phyloP scores from a whole-genome alignment of 2,888 invertebrate genomes.

The Rotaria socialis region DNA sequence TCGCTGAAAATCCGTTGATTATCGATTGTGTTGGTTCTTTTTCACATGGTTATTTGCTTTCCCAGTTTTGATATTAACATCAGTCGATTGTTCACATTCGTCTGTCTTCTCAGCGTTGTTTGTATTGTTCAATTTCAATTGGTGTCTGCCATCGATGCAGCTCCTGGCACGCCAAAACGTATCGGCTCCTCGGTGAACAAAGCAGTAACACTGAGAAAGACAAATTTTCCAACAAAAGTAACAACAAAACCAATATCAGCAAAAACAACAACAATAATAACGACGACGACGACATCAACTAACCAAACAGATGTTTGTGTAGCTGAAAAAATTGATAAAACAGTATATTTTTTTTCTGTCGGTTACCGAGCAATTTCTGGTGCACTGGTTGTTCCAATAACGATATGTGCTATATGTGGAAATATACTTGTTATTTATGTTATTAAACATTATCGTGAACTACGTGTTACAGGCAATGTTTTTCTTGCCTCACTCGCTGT shows the following conservation, averaged over 20 bases:
- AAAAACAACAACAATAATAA: neutral
- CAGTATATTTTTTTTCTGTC: neutral
- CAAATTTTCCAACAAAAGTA: neutral
- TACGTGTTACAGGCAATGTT: constrained; percentile 66
- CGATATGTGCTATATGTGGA: constrained; percentile 31
- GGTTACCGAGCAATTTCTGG: constrained; percentile 1
- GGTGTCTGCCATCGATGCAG: neutral
- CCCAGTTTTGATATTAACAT: neutral
- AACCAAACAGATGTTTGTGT: neutral
- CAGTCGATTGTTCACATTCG: constrained; percentile 11
- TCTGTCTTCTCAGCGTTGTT: neutral
- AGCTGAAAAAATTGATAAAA: constrained; percentile 14
- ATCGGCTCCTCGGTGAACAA: neutral
- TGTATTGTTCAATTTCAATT: neutral
- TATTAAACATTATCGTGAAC: constrained; percentile 34
- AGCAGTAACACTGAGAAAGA: neutral
- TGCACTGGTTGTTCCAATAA: constrained; percentile 17
- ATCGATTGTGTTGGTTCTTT: neutral
- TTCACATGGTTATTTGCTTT: constrained; percentile 10
- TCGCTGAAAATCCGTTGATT: neutral
- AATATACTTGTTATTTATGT: constrained; percentile 35
- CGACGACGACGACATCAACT: neutral
- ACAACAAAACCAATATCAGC: neutral
- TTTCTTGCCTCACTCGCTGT: constrained; percentile 89
- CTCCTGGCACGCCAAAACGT: neutral